Evolutionary conservation across 2,888 invertebrate genomes (phyloP), one percentile per base, ranked within the genome.

Genomic region (Clusia tigrina): DNA sequence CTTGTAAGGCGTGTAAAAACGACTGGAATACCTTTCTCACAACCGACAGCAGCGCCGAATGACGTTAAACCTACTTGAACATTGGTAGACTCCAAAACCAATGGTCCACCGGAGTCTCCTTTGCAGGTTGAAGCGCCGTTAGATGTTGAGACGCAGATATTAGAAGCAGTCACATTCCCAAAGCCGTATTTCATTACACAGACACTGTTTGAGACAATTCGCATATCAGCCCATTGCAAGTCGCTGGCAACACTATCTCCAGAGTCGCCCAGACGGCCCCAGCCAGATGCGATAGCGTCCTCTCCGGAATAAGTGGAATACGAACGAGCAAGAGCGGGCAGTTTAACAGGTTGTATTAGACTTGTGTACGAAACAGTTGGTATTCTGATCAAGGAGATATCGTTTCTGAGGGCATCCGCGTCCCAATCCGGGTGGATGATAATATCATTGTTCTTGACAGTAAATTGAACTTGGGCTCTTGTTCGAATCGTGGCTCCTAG

Each of bases 91-190:
- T 46, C 10, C 9, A 69, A 54, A 2, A 76, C 71, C 67, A 81
- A 68, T 63, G 82, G 81, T 52, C 82, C 81, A 22, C 81, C 81
- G 17, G 82, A 82, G 66, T 81, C 81, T 46, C 82, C 81, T 37
- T 74, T 70, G 71, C 81, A 81, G 54, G 77, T 77, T 54, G 80
- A 81, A 2, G 54, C 18, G 2, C 69, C 68, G 18, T 56, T 57
- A 48, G 63, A 2, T 1, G 77, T 77, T 20, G 20, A 0, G 0
- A 74, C 60, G 57, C 81, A 82, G 46, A 81, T 61, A 53, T 70
- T 74, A 53, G n/a, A 1, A 1, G 17, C 0, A 1, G 58, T 58
- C 10, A 79, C 69, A 54, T 68, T 71, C 38, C 71, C 54, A n/a
- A 77, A 70, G 22, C 83, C 83, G 42, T 83, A 84, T 61, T 78